phyloP scores from a whole-genome alignment of 2,888 invertebrate genomes.

The Holacanthella duospinosa region DNA sequence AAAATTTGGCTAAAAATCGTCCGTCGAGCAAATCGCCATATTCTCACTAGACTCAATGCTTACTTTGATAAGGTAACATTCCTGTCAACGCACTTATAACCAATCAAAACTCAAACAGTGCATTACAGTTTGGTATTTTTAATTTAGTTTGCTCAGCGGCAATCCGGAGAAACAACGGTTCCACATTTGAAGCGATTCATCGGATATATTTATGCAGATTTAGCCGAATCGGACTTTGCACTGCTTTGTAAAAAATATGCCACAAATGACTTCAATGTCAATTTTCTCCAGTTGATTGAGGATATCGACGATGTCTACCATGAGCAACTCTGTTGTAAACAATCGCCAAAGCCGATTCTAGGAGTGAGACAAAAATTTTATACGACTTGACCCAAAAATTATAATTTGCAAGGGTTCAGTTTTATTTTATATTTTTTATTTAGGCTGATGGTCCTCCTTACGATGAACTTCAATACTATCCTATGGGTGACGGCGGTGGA shows the following conservation, averaged over 20 bases:
- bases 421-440: background rate
- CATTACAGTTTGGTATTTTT: background rate
- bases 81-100: background rate
- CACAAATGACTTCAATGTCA: slow-evolving; percentile 63
- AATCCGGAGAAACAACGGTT: slow-evolving; percentile 58
- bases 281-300: slow-evolving; percentile 63
- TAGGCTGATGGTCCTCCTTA: slow-evolving; percentile 30
- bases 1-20: slow-evolving; percentile 62
- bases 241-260: slow-evolving; percentile 63
- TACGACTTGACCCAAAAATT: background rate
- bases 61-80: slow-evolving; percentile 34
- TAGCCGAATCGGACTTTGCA: slow-evolving; percentile 61
- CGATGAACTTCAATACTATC: slow-evolving; percentile 20
- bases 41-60: slow-evolving; percentile 28
- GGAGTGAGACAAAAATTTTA: slow-evolving; percentile 44
- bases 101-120: background rate
- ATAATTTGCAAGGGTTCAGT: background rate
- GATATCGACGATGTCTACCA: slow-evolving; percentile 56
- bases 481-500: slow-evolving; percentile 24
- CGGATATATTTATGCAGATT: slow-evolving; percentile 56
- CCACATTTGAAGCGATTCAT: slow-evolving; percentile 65
- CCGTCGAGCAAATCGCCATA: slow-evolving; percentile 25
- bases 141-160: slow-evolving; percentile 31
- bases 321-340: slow-evolving; percentile 24
- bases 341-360: slow-evolving; percentile 38